Percentiles rank a stretch among this genome's conserved stretches.
phyloP scores from a whole-genome alignment of 2,113 vertebrate species.

The Odobenus rosmarus region DNA sequence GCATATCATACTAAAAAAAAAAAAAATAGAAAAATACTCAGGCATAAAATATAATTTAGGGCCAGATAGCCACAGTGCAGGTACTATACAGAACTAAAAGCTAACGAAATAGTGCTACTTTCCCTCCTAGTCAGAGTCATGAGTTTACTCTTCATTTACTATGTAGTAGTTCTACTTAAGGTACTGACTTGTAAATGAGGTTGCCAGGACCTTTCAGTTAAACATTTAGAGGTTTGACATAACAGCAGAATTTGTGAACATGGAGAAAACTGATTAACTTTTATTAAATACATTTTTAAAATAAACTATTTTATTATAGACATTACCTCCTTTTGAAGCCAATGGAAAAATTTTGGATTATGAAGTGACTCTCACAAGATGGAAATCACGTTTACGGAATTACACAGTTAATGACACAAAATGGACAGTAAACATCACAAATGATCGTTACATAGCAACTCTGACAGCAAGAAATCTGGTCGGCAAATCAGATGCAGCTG shows the following conservation, averaged over 20 bases:
- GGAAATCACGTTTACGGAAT: slow-evolving; percentile 54
- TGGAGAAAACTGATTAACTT: not conserved
- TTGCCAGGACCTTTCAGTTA: not conserved
- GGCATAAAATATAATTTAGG: not conserved
- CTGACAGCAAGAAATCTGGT: slow-evolving; percentile 87
- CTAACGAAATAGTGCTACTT: not conserved
- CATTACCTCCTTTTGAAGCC: slow-evolving; percentile 83
- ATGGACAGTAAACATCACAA: slow-evolving; percentile 78
- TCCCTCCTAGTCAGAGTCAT: not conserved
- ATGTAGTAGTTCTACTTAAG: not conserved
- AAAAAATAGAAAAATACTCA: not conserved
- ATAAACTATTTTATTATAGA: slow-evolving; percentile 77
- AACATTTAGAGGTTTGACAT: slow-evolving; percentile 50
- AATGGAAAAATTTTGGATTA: slow-evolving; percentile 90
- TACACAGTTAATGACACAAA: slow-evolving; percentile 76
- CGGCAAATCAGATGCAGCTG: slow-evolving; percentile 86
- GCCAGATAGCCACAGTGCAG: not conserved
- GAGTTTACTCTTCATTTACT: not conserved
- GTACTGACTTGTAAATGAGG: not conserved
- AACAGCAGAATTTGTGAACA: not conserved
- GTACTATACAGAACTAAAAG: not conserved
- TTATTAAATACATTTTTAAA: not conserved
- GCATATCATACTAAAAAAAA: not conserved
- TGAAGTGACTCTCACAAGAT: slow-evolving; percentile 83
- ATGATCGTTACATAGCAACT: slow-evolving; percentile 72